Evolutionary conservation across 2,888 invertebrate species (phyloP).

Genomic region (Polydrusus tereticollis): DNA sequence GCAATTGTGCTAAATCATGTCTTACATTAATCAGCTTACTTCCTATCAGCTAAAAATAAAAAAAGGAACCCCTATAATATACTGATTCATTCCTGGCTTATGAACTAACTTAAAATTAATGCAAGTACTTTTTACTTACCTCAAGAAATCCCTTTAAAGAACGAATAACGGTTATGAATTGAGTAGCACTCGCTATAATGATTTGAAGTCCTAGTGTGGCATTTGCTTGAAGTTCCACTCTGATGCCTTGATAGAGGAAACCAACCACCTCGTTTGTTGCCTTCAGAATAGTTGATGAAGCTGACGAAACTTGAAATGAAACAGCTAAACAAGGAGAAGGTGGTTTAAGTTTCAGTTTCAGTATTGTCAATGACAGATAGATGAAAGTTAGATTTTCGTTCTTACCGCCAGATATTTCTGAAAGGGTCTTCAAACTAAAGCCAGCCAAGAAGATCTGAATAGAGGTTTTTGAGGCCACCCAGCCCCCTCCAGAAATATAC

Average conservation of each 20-base stretch:
- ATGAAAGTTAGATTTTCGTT: not conserved
- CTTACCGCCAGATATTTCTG: conserved; percentile 12
- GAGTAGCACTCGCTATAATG: not conserved
- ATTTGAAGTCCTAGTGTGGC: conserved; percentile 4
- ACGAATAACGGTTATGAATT: conserved; percentile 1
- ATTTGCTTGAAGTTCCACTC: not conserved
- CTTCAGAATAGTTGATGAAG: not conserved
- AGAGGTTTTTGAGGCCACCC: conserved; percentile 1
- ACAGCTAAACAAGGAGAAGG: not conserved
- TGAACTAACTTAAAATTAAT: no score
- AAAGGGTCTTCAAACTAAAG: not conserved
- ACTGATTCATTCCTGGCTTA: no score
- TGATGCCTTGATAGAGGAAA: not conserved
- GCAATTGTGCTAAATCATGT: not conserved
- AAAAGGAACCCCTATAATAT: not conserved
- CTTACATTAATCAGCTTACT: not conserved
- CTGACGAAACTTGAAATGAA: conserved; percentile 5
- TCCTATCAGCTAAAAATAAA: conserved; percentile 27
- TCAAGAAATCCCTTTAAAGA: conserved; percentile 15
- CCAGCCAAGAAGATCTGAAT: not conserved
- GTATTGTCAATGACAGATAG: no score
- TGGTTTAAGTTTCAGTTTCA: no score
- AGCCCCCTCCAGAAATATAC: conserved; percentile 16
- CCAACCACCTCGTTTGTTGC: not conserved
- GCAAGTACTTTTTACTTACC: conserved; percentile 2